phyloP scores from a whole-genome alignment of 2,797 vertebrate species.

The Oophaga sylvatica region DNA sequence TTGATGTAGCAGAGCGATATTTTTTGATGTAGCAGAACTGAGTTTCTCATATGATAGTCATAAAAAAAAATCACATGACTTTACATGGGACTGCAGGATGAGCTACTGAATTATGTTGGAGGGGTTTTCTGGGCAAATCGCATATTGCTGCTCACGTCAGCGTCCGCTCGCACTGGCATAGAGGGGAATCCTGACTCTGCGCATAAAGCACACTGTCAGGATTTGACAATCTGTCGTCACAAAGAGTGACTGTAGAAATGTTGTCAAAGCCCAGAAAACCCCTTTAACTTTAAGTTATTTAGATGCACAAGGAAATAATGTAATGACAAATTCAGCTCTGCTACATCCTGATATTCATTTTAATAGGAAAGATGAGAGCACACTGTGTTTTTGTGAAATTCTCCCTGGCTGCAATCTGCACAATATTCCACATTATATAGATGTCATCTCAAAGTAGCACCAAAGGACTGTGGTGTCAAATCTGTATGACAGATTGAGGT shows the following conservation, averaged over 20 bases:
- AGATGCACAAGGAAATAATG: background rate
- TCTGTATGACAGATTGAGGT: conserved; percentile 99
- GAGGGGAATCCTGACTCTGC: too few relatives aligned
- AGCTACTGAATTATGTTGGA: background rate
- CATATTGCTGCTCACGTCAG: too few relatives aligned
- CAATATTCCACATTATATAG: conserved; percentile 98
- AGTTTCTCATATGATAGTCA: background rate
- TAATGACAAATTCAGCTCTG: background rate
- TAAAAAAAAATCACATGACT: background rate
- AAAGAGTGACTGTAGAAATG: too few relatives aligned
- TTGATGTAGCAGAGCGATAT: too few relatives aligned
- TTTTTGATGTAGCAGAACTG: too few relatives aligned
- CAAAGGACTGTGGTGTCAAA: conserved; percentile 95
- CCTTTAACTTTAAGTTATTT: background rate
- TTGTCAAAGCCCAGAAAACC: too few relatives aligned
- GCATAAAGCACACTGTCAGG: too few relatives aligned
- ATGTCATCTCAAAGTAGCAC: conserved; percentile 93
- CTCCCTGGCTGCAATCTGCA: conserved; percentile 92
- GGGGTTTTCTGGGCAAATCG: too few relatives aligned
- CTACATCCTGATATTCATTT: background rate
- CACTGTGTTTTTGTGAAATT: conserved; percentile 67
- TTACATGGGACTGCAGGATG: background rate
- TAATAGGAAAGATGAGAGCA: background rate
- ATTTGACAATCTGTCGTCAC: too few relatives aligned
- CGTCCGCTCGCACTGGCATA: too few relatives aligned